phyloP scores from a whole-genome alignment of 2,797 vertebrate species.

The Brotogeris chrysoptera region DNA sequence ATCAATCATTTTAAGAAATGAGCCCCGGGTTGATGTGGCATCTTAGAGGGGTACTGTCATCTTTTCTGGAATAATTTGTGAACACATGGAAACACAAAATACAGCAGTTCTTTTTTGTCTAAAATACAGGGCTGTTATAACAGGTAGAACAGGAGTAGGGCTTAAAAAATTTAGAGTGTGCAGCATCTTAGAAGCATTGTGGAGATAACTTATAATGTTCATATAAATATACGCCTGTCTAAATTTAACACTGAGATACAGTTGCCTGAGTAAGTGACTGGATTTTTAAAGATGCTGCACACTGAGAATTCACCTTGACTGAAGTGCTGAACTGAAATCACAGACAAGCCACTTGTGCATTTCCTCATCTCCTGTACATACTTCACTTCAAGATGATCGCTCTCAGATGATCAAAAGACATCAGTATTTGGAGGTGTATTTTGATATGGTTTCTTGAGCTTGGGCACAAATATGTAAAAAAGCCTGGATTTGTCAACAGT shows the following conservation, averaged over 20 bases:
- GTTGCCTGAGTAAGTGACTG: background rate
- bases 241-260: background rate
- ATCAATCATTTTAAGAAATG: background rate
- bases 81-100: background rate
- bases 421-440: background rate
- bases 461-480: background rate
- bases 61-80: background rate
- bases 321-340: constrained; percentile 22
- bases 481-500: background rate
- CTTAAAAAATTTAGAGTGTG: background rate
- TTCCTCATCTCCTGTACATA: background rate
- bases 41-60: background rate
- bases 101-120: background rate
- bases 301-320: constrained; percentile 21
- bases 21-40: background rate
- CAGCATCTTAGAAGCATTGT: background rate
- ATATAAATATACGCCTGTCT: background rate
- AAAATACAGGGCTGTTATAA: background rate
- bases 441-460: background rate
- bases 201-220: background rate
- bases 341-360: background rate
- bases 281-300: background rate
- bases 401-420: background rate
- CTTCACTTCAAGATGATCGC: constrained; percentile 8
- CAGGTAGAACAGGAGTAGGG: background rate